Evolutionary conservation across 2,888 invertebrate genomes (phyloP).

Genomic region (Chrysina gloriosa): DNA sequence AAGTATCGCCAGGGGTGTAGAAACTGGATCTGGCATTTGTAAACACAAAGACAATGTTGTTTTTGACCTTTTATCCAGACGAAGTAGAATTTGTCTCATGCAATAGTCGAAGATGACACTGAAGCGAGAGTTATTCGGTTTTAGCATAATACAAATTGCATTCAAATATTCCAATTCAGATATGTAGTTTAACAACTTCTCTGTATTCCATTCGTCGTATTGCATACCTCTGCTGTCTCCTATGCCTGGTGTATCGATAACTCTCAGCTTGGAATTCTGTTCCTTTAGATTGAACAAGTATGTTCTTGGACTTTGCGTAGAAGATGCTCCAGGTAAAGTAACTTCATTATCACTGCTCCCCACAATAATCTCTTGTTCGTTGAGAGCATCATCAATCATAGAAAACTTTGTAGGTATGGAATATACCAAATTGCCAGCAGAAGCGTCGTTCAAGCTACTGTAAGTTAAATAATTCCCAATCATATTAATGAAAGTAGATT

Average conservation of each 20-base stretch:
- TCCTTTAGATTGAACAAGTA: slow-evolving; percentile 18
- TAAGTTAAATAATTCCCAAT: slow-evolving; percentile 56
- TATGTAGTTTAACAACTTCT: slow-evolving; percentile 54
- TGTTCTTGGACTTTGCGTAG: slow-evolving; percentile 19
- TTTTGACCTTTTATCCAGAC: slow-evolving; percentile 57
- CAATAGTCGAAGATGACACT: slow-evolving; percentile 58
- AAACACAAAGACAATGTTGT: slow-evolving; percentile 59
- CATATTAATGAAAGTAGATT: slow-evolving; percentile 60
- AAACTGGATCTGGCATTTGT: slow-evolving; percentile 56
- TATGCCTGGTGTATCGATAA: slow-evolving; percentile 60
- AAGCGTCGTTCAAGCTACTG: slow-evolving; percentile 49
- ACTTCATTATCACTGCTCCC: slow-evolving; percentile 19
- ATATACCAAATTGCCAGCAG: background rate
- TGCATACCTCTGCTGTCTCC: slow-evolving; percentile 50
- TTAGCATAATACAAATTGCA: slow-evolving; percentile 57
- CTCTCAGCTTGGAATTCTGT: slow-evolving; percentile 47
- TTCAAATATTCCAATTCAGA: slow-evolving; percentile 56
- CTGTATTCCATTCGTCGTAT: slow-evolving; percentile 50
- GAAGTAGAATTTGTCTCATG: slow-evolving; percentile 57
- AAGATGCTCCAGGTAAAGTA: slow-evolving; percentile 5
- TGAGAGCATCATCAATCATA: slow-evolving; percentile 5
- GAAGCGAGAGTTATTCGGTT: slow-evolving; percentile 55
- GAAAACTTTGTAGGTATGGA: slow-evolving; percentile 20
- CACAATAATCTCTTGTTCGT: background rate
- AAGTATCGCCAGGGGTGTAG: slow-evolving; percentile 57